Evolutionary conservation across 2,113 vertebrate genomes (phyloP), one percentile per base, ranked within the genome.

Genomic region (Nycticebus coucang): DNA sequence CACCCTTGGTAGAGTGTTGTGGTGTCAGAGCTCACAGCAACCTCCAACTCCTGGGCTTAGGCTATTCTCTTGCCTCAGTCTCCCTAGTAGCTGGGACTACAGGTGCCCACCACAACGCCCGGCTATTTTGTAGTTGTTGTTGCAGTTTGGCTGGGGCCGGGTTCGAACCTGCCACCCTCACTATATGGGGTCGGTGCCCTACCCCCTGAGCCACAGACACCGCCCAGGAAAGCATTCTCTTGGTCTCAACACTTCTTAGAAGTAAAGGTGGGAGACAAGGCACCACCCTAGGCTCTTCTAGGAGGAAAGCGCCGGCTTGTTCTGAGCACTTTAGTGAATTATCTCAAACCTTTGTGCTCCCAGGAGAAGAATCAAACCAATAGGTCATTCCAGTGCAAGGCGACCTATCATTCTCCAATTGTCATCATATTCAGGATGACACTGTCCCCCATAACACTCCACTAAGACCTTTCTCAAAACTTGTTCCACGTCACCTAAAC

Each of bases 371-470:
- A 55, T 41, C 35, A 89, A 83, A 33, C 72, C 28, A 6, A 1
- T 2, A 0, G 33, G n/a, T 10, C 45, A 22, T 10, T 37, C 24
- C 35, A 0, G 50, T 0, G 12, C n/a, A 59, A n/a, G 4, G 2
- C 9, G 24, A 8, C n/a, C 74, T 7, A 14, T 33, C 26, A 0
- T 12, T 24, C 55, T 22, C 13, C 83, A 24, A 14, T 1, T 7
- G 30, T 35, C 72, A 26, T 62, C n/a, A 22, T 15, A 12, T 35
- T 35, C 37, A 80, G 45, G n/a, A 24, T 24, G 2, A 4, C 0
- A 53, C 0, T 13, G 80, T n/a, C 45, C n/a, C n/a, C 41, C 53
- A 4, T 28, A 57, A 50, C 11, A 7, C 64, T 72, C 75, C 55
- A 8, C 14, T 9, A 14, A 45, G 35, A 57, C 35, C 9, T 28